A percentile compares a stretch with the other conserved stretches of the same genome.
Evolutionary conservation across 2,888 invertebrate species (phyloP).

Genomic region (Portevinia maculata): DNA sequence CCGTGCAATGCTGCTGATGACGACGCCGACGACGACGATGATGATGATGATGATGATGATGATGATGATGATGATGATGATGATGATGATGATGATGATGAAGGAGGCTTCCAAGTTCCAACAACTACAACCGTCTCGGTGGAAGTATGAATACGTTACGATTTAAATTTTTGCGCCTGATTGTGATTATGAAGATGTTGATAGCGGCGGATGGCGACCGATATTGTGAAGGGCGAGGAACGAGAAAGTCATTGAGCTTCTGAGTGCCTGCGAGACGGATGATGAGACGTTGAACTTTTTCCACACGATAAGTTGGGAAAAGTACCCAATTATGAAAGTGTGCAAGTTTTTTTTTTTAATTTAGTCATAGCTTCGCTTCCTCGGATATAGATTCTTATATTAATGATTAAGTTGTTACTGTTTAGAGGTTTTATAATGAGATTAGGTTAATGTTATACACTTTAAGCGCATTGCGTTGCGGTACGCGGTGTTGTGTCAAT

Average conservation of each 20-base stretch:
- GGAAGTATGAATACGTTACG: conserved; percentile 59
- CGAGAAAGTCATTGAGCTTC: conserved; percentile 55
- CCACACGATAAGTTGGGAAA: conserved; percentile 62
- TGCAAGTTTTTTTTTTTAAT: conserved; percentile 18
- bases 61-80: background rate
- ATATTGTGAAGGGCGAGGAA: background rate
- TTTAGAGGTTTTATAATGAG: conserved; percentile 51
- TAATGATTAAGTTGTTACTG: conserved; percentile 49
- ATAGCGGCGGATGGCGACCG: conserved; percentile 11
- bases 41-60: conserved; percentile 44
- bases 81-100: conserved; percentile 5
- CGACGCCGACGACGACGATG: no score
- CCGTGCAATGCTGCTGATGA: conserved; percentile 48
- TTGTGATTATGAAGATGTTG: conserved; percentile 50
- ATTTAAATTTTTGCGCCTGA: conserved; percentile 67
- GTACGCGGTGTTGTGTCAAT: background rate
- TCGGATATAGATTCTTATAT: conserved; percentile 33
- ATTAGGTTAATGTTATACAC: background rate
- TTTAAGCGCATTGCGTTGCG: background rate
- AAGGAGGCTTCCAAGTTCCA: no score
- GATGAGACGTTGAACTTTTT: conserved; percentile 70
- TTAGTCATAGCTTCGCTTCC: conserved; percentile 2
- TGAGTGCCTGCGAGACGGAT: conserved; percentile 45
- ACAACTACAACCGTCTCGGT: background rate
- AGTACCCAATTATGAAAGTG: conserved; percentile 52